These are phyloP conservation scores for Rallus limicola DNA, from an alignment of 2,113 vertebrate genomes.

Conservation along the genomic window DNA sequence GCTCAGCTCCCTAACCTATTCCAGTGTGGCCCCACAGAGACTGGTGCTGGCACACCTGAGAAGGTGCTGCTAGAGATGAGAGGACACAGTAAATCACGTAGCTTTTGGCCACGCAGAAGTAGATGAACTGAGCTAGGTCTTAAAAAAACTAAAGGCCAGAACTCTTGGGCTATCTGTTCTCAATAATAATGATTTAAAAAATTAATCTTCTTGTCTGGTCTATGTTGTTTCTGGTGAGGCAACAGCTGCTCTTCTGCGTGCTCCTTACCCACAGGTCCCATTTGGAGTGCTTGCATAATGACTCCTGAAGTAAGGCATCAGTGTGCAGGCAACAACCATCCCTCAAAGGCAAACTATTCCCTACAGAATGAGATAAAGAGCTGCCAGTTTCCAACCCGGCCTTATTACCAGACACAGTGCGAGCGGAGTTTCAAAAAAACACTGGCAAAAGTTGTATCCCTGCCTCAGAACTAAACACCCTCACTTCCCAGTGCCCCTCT, in stretches of 20 bases:
- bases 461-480: background rate
- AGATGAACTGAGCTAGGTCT: background rate
- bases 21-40: background rate
- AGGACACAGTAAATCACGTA: background rate
- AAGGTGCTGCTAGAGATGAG: background rate
- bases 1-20: background rate
- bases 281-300: background rate
- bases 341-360: conserved; percentile 20
- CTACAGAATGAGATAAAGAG: background rate
- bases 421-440: background rate
- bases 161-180: background rate
- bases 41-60: background rate
- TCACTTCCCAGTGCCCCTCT: background rate
- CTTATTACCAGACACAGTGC: background rate
- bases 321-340: background rate
- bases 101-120: background rate
- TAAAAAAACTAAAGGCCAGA: background rate
- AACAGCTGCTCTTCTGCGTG: background rate
- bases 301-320: background rate
- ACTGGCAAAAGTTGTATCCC: background rate
- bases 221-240: background rate
- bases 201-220: background rate
- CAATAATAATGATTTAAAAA: background rate
- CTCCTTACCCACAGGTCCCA: background rate
- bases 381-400: background rate